A percentile compares a stretch with the other conserved stretches of the same genome.
phyloP scores from a whole-genome alignment of 1,140 invertebrate genomes.

The Scaptomyza pallida region DNA sequence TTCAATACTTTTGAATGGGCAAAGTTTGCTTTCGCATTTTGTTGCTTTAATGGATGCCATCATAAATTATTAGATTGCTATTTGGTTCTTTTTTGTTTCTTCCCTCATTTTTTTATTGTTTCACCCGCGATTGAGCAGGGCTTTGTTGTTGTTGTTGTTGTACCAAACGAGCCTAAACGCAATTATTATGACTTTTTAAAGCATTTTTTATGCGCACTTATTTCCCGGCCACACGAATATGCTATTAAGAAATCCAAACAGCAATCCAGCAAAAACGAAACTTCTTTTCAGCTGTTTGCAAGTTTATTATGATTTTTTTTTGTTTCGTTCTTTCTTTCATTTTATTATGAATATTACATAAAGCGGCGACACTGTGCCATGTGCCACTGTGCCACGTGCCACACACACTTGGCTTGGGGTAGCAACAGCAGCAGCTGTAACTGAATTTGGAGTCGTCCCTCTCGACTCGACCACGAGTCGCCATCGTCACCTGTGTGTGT shows the following conservation, averaged over 20 bases:
- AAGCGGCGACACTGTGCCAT: slow-evolving; percentile 28
- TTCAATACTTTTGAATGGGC: slow-evolving; percentile 74
- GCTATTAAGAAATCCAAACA: slow-evolving; percentile 48
- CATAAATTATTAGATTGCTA: slow-evolving; percentile 83
- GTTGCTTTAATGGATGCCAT: slow-evolving; percentile 78
- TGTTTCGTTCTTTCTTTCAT: slow-evolving; percentile 16
- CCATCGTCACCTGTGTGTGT: slow-evolving; percentile 64
- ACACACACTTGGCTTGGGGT: background rate
- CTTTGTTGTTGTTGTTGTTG: slow-evolving; percentile 64
- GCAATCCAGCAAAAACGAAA: slow-evolving; percentile 1
- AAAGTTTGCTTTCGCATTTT: slow-evolving; percentile 39
- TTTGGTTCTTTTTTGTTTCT: slow-evolving; percentile 70
- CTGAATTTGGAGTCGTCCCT: slow-evolving; percentile 2
- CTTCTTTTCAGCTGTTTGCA: background rate
- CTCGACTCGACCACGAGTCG: slow-evolving; percentile 21
- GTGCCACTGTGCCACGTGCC: slow-evolving; percentile 16
- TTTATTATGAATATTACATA: slow-evolving; percentile 75
- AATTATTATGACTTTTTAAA: slow-evolving; percentile 82
- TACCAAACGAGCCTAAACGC: slow-evolving; percentile 65
- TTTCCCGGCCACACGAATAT: slow-evolving; percentile 74
- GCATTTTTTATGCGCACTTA: slow-evolving; percentile 79
- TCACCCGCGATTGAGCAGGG: slow-evolving; percentile 79
- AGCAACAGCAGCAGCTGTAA: background rate
- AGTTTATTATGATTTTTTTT: no score
- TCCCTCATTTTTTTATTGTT: slow-evolving; percentile 80